Evolutionary conservation across 64 coral and sea anemone species (phyloP).

Genomic region (Dendrophyllia cribrosa): DNA sequence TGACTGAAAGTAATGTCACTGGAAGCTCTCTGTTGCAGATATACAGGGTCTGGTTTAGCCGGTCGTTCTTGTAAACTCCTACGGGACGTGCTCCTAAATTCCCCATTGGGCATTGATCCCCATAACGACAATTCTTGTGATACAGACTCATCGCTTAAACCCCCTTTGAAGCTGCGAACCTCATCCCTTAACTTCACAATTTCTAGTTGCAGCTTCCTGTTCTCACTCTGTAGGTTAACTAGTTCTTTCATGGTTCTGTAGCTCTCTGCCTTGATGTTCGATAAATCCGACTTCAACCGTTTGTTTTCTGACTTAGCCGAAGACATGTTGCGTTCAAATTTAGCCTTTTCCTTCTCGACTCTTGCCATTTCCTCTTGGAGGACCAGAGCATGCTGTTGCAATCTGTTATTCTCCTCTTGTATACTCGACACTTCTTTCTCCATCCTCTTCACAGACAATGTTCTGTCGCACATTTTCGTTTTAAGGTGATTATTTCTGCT

Average conservation of each 20-base stretch:
- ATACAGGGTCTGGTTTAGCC: neutral
- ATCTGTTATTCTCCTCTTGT: slow-evolving; percentile 75
- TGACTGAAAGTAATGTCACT: slow-evolving; percentile 6
- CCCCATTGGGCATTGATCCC: neutral
- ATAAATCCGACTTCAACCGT: slow-evolving; percentile 82
- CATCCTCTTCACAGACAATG: slow-evolving; percentile 72
- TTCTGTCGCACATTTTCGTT: slow-evolving; percentile 82
- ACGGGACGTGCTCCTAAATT: slow-evolving; percentile 11
- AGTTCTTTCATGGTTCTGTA: slow-evolving; percentile 94
- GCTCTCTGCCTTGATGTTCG: slow-evolving; percentile 72
- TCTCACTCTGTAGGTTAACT: slow-evolving; percentile 82
- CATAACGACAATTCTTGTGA: slow-evolving; percentile 8
- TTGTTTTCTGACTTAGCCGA: slow-evolving; percentile 87
- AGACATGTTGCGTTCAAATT: slow-evolving; percentile 88
- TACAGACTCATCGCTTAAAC: slow-evolving; percentile 10
- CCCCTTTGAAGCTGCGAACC: slow-evolving; percentile 1
- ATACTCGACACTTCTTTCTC: slow-evolving; percentile 81
- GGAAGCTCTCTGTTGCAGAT: neutral
- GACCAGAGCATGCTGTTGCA: slow-evolving; percentile 60
- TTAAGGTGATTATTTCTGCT: slow-evolving; percentile 87
- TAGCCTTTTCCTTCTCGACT: slow-evolving; percentile 84
- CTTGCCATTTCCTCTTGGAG: slow-evolving; percentile 76
- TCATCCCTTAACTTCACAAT: slow-evolving; percentile 68
- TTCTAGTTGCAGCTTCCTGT: slow-evolving; percentile 79
- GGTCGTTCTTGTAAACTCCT: slow-evolving; percentile 32